Evolutionary conservation across 2,113 vertebrate genomes (phyloP), one percentile per base, ranked within the genome.

Genomic region (Pycnonotus jocosus): DNA sequence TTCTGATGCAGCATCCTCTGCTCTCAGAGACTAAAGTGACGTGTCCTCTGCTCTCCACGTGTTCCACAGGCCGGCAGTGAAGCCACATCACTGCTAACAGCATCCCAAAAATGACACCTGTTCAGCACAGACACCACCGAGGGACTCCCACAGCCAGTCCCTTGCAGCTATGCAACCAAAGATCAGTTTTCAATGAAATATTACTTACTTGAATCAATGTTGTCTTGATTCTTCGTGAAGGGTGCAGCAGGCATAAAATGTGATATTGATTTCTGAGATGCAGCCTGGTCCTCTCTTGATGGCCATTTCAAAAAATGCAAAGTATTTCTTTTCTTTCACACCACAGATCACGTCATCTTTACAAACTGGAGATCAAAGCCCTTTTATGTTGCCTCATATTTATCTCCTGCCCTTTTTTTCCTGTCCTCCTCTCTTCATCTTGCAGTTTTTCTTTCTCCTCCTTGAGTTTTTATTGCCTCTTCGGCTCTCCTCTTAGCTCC

Each of bases 191-290:
- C 97, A 97, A 96, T 84, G 96, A 97, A 96, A 97, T 97, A 97
- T 96, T 97, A 98, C 98, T 98, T 98, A 98, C 98, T 98, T 96
- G 97, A 98, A 97, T 98, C 97, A 97, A 97, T 97, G 97, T 96
- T 97, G 98, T 97, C 98, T 97, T 92, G 97, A 97, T 97, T 96
- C 96, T 95, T 97, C 83, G 57, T 95, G 97, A 97, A 97, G 95
- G 97, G 97, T 97, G 97, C 97, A 98, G 98, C 96, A 97, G 97
- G 97, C 97, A 98, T 98, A 97, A 98, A 98, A 98, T 97, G 95
- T 92, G 95, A 95, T 98, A 98, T 98, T 96, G 97, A 98, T 98
- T 97, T 96, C 97, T 84, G 95, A 96, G 97, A 93, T 48, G 70
- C 81, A 94, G 92, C 96, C 95, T 78, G 57, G 89, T 95, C 85